Conservation (phyloP, 53 echinoderm and acorn worm species). For the Mesocentrotus franciscanus region DNA sequence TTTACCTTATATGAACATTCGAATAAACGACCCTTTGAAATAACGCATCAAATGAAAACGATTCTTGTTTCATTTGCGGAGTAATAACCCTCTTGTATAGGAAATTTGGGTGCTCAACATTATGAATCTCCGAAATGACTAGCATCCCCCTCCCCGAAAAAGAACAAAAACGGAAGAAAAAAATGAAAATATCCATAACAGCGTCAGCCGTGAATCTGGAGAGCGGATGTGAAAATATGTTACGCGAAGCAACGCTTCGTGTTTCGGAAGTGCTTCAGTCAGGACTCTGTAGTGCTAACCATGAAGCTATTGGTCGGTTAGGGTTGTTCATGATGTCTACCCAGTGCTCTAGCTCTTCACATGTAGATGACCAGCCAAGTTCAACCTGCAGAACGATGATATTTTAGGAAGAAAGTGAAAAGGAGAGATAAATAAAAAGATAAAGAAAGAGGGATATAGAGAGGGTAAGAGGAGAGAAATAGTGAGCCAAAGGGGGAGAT, state of each 20-base stretch:
- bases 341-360: slow-evolving; percentile 91
- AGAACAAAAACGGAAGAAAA: no score
- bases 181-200: no score
- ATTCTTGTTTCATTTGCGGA: no score
- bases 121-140: no score
- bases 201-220: neutral
- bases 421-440: neutral
- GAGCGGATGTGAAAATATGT: neutral
- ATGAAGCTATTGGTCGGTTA: slow-evolving; percentile 83
- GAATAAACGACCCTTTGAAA: no score
- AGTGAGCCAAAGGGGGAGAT: neutral
- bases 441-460: neutral
- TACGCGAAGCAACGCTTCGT: neutral
- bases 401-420: neutral
- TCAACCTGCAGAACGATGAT: slow-evolving; percentile 64
- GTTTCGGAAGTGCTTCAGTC: slow-evolving; percentile 59
- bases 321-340: slow-evolving; percentile 81
- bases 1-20: no score
- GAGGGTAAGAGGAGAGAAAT: neutral
- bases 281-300: slow-evolving; percentile 82
- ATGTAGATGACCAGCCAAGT: slow-evolving; percentile 85
- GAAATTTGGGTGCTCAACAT: no score
- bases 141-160: no score
- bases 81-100: no score
- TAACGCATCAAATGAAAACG: no score